A percentile compares a stretch with the other conserved stretches of the same genome.
Evolutionary conservation across 2,113 vertebrate species (phyloP).

Genomic region (Callochromis pleurospilus): DNA sequence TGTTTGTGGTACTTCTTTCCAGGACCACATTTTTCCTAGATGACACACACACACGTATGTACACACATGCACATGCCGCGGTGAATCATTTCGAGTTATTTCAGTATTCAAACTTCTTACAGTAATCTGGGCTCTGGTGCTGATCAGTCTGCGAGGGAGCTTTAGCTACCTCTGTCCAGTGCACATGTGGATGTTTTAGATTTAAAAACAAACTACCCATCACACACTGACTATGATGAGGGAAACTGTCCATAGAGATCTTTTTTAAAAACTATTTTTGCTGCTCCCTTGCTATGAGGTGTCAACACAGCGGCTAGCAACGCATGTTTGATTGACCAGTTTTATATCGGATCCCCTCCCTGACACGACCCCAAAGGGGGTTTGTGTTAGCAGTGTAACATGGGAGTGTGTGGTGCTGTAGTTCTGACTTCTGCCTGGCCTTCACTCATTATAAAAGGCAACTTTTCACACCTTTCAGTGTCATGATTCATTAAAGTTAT

Average conservation of each 20-base stretch:
- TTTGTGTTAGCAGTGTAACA: background rate
- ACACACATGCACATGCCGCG: background rate
- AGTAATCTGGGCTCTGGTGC: background rate
- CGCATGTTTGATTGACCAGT: background rate
- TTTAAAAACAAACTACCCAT: background rate
- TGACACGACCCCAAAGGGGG: background rate
- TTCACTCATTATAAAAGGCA: background rate
- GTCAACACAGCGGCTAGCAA: background rate
- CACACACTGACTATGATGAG: background rate
- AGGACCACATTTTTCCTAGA: background rate
- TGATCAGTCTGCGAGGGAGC: background rate
- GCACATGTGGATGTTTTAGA: background rate
- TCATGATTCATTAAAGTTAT: background rate
- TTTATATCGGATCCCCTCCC: background rate
- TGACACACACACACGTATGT: background rate
- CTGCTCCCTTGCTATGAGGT: background rate
- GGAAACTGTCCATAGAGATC: background rate
- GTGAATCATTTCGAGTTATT: background rate
- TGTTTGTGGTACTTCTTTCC: background rate
- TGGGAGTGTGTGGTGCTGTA: background rate
- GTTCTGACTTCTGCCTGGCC: background rate
- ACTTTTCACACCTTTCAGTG: background rate
- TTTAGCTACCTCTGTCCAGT: background rate
- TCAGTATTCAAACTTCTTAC: background rate
- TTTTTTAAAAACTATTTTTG: background rate